These are phyloP conservation scores for Eilema griseolum DNA, from an alignment of 2,888 invertebrate species.

Conservation along the genomic window DNA sequence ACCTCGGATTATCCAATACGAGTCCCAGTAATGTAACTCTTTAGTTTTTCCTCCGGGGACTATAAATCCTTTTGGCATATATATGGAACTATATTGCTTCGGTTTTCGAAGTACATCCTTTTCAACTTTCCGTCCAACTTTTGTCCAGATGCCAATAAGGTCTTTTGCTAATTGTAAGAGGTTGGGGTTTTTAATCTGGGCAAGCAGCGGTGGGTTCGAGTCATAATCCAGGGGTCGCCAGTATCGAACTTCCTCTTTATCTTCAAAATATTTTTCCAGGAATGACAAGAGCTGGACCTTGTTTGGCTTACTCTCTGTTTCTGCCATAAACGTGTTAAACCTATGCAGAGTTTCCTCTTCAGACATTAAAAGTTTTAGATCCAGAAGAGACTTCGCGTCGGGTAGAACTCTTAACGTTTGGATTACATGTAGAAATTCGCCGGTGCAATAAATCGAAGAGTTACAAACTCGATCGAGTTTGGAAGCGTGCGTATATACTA, in stretches of 20 bases:
- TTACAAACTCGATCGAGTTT: constrained; percentile 74
- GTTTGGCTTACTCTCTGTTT: constrained; percentile 81
- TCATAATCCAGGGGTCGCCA: constrained; percentile 89
- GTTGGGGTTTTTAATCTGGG: constrained; percentile 87
- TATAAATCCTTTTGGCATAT: constrained; percentile 90
- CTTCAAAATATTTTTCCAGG: constrained; percentile 87
- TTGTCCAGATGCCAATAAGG: constrained; percentile 88
- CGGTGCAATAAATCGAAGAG: constrained; percentile 92
- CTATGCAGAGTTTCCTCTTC: constrained; percentile 87
- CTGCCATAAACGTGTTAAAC: constrained; percentile 86
- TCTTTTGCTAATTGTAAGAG: constrained; percentile 88
- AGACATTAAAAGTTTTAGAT: constrained; percentile 89
- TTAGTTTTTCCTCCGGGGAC: constrained; percentile 91
- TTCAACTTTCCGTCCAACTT: constrained; percentile 88
- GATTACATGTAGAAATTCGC: constrained; percentile 91
- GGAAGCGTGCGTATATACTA: constrained; percentile 73
- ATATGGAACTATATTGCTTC: constrained; percentile 89
- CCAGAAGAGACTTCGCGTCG: constrained; percentile 96
- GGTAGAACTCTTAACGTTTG: constrained; percentile 90
- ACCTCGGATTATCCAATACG: constrained; percentile 94
- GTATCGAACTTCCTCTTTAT: constrained; percentile 87
- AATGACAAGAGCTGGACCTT: constrained; percentile 83
- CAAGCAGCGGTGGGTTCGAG: constrained; percentile 88
- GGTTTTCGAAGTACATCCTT: constrained; percentile 83
- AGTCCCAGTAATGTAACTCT: constrained; percentile 95